Base-by-base conservation (phyloP, 2,113 vertebrate genomes). In the Brachirus orientalis region DNA sequence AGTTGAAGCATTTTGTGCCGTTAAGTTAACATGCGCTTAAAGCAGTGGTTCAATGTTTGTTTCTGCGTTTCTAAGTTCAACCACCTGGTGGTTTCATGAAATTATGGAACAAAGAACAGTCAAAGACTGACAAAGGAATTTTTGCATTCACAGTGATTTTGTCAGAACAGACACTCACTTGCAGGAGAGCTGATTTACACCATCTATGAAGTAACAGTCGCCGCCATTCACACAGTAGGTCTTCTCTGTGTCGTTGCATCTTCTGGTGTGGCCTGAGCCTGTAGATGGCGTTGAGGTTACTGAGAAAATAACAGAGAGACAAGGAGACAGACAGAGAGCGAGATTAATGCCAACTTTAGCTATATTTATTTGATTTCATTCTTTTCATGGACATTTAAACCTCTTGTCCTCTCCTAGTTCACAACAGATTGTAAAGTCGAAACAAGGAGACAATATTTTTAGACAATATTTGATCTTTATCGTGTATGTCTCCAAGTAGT, bases 131-230 rank as follows among this genome's bases (percentile, higher is more conserved):
- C 0, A 3, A 5, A n/a, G n/a, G n/a, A n/a, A n/a, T n/a, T n/a
- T n/a, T n/a, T n/a, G n/a, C 13, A 46, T 60, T 68, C 0, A 0
- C 41, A n/a, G 7, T 36, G 11, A 48, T 28, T 28, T 10, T 11
- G 11, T 43, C 10, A 43, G 50, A 48, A 41, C 46, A 60, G 57
- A 40, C 3, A n/a, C 96, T 98, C 94, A 99, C 97, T 96, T 98
- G 96, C 97, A 99, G 82, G 96, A 96, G 72, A 98, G 94, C 90
- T 96, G 94, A 90, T 99, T 97, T 92, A 99, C 97, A 90, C 96
- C 97, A 64, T 96, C 94, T 77, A 97, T 96, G 95, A 97, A 98
- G 94, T 95, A 98, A 94, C 97, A 99, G 84, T 97, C 93, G 7
- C 97, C 97, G 75, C 96, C 96, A 75, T 99, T 99, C 90, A 98